Evolutionary conservation across 1,140 invertebrate genomes (phyloP), one percentile per base, ranked within the genome.

Genomic region (Drosophila bifasciata): DNA sequence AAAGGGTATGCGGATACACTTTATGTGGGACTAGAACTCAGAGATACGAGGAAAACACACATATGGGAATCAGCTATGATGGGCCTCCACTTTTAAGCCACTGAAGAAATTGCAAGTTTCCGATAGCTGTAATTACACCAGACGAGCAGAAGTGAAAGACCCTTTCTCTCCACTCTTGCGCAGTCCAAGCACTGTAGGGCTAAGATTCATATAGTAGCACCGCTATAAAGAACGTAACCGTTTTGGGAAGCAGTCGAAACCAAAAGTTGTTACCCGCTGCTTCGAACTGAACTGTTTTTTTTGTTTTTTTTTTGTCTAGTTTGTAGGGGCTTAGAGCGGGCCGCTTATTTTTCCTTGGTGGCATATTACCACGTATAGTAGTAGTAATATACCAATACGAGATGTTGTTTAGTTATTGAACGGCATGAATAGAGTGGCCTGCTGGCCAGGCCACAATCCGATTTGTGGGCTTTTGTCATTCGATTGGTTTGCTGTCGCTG

Each of bases 301-400:
- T 6, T 3, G 28, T 32, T 36, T 36, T 6, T 25, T 25, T 6
- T 36, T 36, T 13, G 32, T 36, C 11, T 13, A 36, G 46, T 66
- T 59, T 56, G 9, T 7, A n/a, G 36, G n/a, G 39, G 9, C n/a
- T 15, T 1, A 23, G 39, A 45, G 40, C 39, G 23, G 40, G 52
- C 15, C 13, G 50, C 69, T 73, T 25, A 57, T 68, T 76, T 76
- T 52, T 76, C 57, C 57, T 74, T 73, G 49, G 19, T 58, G 67
- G 68, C 66, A 76, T 72, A 79, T 84, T 79, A 84, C 80, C 41
- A 77, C 60, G 62, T 76, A n/a, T n/a, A n/a, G n/a, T n/a, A n/a
- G n/a, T n/a, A n/a, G n/a, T n/a, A 71, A 67, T 75, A 88, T 86
- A 86, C 74, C 88, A 86, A 86, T 86, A 88, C 86, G n/a, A n/a